Percentiles rank a stretch among this genome's conserved stretches.
Evolutionary conservation across 2,113 vertebrate genomes (phyloP).

Genomic region (Nycticebus coucang): DNA sequence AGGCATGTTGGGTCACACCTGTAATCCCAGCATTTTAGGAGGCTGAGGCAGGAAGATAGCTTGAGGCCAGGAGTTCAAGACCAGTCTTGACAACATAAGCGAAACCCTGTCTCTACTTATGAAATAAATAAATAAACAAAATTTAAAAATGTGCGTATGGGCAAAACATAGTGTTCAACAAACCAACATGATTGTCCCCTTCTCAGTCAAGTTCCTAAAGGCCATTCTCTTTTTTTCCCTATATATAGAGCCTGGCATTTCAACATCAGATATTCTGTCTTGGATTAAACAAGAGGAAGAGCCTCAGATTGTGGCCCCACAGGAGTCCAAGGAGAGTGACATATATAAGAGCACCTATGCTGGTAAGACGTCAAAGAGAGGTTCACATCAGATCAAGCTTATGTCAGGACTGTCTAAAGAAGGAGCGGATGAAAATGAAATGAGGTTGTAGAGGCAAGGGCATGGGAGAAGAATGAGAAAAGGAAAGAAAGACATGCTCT

Average conservation of each 20-base stretch:
- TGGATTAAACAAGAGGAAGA: conserved; percentile 88
- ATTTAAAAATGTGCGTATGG: background rate
- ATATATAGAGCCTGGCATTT: conserved; percentile 82
- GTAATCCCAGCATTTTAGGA: too few relatives aligned
- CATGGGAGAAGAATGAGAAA: background rate
- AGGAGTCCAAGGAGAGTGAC: conserved; percentile 68
- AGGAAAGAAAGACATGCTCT: background rate
- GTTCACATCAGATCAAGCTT: background rate
- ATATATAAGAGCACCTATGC: conserved; percentile 68
- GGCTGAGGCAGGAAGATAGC: too few relatives aligned
- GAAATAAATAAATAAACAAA: too few relatives aligned
- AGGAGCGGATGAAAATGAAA: too few relatives aligned
- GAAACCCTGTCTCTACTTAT: too few relatives aligned
- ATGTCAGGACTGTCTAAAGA: background rate
- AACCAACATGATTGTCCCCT: background rate
- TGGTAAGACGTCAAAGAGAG: background rate
- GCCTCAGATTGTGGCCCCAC: conserved; percentile 71
- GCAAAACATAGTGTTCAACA: background rate
- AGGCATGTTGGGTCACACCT: too few relatives aligned
- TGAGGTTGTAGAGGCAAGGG: background rate
- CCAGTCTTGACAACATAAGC: too few relatives aligned
- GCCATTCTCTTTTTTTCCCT: background rate
- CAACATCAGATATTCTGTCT: conserved; percentile 87
- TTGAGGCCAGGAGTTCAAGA: too few relatives aligned
- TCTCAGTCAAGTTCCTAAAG: conserved; percentile 27